Evolutionary conservation across 1,140 invertebrate species (phyloP).

Genomic region (Akabosia matsudoensis): DNA sequence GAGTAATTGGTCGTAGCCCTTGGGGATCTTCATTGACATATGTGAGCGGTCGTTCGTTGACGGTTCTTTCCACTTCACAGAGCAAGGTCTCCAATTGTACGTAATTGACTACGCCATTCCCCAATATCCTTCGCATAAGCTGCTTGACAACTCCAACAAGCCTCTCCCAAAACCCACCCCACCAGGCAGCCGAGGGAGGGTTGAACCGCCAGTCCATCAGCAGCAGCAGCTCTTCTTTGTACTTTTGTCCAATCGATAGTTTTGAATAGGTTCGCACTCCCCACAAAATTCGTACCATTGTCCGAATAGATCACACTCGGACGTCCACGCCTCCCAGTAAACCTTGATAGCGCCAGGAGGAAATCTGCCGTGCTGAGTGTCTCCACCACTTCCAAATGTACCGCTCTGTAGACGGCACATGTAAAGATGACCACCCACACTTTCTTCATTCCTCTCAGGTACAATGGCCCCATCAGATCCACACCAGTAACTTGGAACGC

Average conservation of each 20-base stretch:
- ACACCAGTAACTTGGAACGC: constrained; percentile 49
- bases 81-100: background rate
- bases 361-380: background rate
- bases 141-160: background rate
- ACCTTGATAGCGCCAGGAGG: background rate
- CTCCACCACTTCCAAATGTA: constrained; percentile 48
- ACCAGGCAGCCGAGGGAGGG: background rate
- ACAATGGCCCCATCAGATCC: constrained; percentile 49
- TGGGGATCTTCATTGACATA: background rate
- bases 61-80: background rate
- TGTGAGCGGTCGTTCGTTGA: background rate
- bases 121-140: background rate
- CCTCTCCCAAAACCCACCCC: too few species aligned
- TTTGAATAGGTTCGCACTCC: background rate
- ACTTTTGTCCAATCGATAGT: background rate
- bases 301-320: background rate
- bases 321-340: background rate
- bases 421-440: constrained; percentile 52
- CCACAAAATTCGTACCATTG: background rate
- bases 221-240: background rate
- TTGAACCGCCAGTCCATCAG: background rate
- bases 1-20: background rate
- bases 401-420: constrained; percentile 50
- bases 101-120: background rate
- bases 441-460: constrained; percentile 45